A percentile compares a stretch with the other conserved stretches of the same genome.
Evolutionary conservation across 2,888 invertebrate species (phyloP).

Genomic region (Pherbina coryleti): DNA sequence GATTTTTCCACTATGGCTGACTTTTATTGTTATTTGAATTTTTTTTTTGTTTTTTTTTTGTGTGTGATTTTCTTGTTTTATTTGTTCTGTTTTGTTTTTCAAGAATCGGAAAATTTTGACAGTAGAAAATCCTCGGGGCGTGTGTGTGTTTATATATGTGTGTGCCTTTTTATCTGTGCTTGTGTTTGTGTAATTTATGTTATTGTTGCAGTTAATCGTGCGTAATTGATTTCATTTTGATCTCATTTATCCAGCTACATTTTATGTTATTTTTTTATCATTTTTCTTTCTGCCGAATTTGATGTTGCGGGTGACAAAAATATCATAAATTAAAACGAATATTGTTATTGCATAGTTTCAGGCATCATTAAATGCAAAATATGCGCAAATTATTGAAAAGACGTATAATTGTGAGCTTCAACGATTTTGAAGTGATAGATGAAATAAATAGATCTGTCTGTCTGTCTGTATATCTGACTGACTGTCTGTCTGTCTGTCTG

Average conservation of each 20-base stretch:
- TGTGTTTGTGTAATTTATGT: constrained; percentile 55
- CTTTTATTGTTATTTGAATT: constrained; percentile 3
- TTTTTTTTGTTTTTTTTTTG: constrained; percentile 8
- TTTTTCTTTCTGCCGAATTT: background rate
- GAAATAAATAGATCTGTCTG: no score
- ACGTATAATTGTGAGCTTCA: no score
- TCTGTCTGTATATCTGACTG: no score
- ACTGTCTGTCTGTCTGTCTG: no score
- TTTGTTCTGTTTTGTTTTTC: background rate
- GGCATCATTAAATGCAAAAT: background rate
- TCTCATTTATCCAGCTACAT: constrained; percentile 53
- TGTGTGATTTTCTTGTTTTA: constrained; percentile 1
- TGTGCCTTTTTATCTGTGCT: background rate
- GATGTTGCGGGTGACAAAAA: constrained; percentile 20
- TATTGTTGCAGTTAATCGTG: constrained; percentile 67
- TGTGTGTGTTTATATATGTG: background rate
- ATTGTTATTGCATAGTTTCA: constrained; percentile 13
- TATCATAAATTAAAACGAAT: constrained; percentile 7
- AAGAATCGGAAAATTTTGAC: background rate
- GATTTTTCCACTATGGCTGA: background rate
- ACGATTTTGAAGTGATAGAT: no score
- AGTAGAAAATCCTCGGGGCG: background rate
- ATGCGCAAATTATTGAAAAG: no score
- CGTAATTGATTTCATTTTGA: constrained; percentile 68
- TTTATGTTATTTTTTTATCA: constrained; percentile 4